These are phyloP conservation scores for Sebastes jordani DNA, from an alignment of 2,797 vertebrate species.

Conservation along the genomic window DNA sequence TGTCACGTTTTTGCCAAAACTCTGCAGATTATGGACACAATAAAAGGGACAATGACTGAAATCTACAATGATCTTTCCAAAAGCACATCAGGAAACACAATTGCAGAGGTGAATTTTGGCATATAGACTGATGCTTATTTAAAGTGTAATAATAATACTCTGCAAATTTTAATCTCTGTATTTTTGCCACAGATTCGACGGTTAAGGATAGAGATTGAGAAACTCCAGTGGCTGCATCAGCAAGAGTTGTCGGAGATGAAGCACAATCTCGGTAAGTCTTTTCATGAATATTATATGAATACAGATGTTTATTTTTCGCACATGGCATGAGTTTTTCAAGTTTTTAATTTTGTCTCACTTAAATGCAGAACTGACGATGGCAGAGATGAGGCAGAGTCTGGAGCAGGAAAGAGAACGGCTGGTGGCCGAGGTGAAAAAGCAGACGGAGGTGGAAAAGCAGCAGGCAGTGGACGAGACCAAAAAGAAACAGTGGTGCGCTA, in stretches of 20 bases:
- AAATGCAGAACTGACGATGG: conserved; percentile 95
- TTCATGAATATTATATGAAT: background rate
- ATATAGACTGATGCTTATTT: background rate
- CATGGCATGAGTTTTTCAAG: background rate
- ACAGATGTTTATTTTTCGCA: background rate
- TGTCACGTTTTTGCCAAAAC: conserved; percentile 18
- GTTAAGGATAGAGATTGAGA: conserved; percentile 97
- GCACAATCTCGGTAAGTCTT: conserved; percentile 90
- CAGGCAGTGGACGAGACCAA: conserved; percentile 97
- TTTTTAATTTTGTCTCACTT: background rate
- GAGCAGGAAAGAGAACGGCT: conserved; percentile 95
- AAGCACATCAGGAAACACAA: conserved; percentile 95
- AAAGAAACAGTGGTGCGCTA: conserved; percentile 99
- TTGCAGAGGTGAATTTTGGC: conserved; percentile 87
- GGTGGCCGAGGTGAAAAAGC: conserved; percentile 96
- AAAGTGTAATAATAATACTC: background rate
- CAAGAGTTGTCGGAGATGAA: conserved; percentile 98
- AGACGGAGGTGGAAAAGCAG: conserved; percentile 94
- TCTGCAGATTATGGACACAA: conserved; percentile 96
- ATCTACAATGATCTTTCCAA: conserved; percentile 98
- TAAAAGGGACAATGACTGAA: conserved; percentile 99
- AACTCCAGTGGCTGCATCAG: conserved; percentile 97
- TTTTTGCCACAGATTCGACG: conserved; percentile 88
- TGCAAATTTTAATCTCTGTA: background rate
- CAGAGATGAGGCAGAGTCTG: conserved; percentile 98